Percentiles rank a stretch among this genome's conserved stretches.
phyloP scores from a whole-genome alignment of 1,140 invertebrate genomes.

The Vollenhovia emeryi region DNA sequence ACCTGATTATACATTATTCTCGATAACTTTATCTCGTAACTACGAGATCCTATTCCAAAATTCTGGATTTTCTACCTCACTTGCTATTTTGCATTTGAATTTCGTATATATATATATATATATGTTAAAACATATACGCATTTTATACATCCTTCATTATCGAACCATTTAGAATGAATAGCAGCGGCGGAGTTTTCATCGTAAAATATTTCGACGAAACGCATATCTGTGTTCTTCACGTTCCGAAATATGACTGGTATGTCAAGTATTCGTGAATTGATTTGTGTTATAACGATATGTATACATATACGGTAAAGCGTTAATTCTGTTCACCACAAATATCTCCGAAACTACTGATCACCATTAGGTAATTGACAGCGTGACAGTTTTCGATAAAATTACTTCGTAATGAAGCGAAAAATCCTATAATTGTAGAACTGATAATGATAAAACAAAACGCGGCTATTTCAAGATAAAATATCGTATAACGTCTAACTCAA shows the following conservation, averaged over 20 bases:
- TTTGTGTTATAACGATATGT: background rate
- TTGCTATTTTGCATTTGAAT: background rate
- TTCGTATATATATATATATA: too few relatives aligned
- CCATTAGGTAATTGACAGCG: background rate
- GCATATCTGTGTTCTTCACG: background rate
- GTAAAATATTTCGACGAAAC: background rate
- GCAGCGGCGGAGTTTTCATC: background rate
- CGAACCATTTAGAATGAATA: slow-evolving; percentile 7
- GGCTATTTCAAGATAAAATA: background rate
- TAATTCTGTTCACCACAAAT: background rate
- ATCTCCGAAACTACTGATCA: background rate
- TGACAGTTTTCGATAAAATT: background rate
- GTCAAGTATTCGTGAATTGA: slow-evolving; percentile 3
- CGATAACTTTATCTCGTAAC: background rate
- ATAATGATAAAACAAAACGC: background rate
- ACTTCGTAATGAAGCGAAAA: background rate
- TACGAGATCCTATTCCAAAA: background rate
- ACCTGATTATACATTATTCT: background rate
- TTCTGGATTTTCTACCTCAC: background rate
- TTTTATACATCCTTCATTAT: background rate
- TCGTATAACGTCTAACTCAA: too few relatives aligned
- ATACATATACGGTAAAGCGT: background rate
- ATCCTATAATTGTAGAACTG: background rate
- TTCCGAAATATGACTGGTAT: background rate
- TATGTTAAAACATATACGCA: background rate